Base-by-base conservation (phyloP, 2,888 invertebrate genomes). In the Phortica okadai region DNA sequence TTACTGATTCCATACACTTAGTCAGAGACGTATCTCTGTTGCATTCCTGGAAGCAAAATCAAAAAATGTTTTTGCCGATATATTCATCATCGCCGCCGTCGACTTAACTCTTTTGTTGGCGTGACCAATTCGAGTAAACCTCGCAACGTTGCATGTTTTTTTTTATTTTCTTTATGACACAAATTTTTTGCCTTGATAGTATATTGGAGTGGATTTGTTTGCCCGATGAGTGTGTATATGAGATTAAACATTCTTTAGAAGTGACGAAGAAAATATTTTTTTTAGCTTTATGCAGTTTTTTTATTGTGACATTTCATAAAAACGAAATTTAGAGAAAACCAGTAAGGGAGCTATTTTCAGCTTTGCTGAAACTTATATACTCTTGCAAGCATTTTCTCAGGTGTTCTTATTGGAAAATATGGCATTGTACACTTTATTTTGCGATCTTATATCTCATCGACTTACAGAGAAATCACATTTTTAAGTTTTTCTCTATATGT, bases 161-260 rank as follows among this genome's bases (percentile, higher is more conserved):
- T 78, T 82, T 84, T 82, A 82, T 85, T 84, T 85, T 85, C 81
- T 83, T 82, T 83, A 83, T 85, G 87, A 85, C 85, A 85, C 85
- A 85, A 84, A 21, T 85, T 85, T 83, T 78, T 54, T 76, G 76
- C 79, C 80, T 81, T 81, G 83, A 81, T 78, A 81, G 79, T 82
- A 79, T 77, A 78, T 77, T 81, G 82, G 81, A 82, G 82, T 83
- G 84, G 69, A 78, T 54, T 45, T 33, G n/a, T 69, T 72, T 77
- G 73, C 79, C 77, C 64, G 14, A 11, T 50, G 1, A 33, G 74
- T 74, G 74, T 76, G 78, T 77, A 73, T 74, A 44, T 77, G 74
- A 21, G 21, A 21, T 75, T 76, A 79, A 73, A 83, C 82, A 85
- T 87, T 87, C 84, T 83, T 79, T 75, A 79, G 82, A 85, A 82